Base-by-base conservation (phyloP, 30 jellyfish, hydroid and myxozoan species). In the Aurelia aurita region DNA sequence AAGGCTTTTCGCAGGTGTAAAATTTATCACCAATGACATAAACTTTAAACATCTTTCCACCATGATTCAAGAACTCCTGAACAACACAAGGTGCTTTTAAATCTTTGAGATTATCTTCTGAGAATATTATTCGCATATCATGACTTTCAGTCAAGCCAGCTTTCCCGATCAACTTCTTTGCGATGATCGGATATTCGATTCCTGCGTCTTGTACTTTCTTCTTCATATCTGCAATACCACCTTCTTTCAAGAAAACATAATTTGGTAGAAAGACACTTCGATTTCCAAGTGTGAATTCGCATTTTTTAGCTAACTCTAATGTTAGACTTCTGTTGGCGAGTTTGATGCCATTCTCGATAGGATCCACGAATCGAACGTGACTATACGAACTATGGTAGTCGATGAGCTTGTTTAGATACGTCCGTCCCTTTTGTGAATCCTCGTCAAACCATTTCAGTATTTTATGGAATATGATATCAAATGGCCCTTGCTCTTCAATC, bases 401-500 rank as follows among this genome's bases (percentile, higher is more conserved):
- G 46, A 94, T 60, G 1, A 87, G 85, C 51, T 89, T 88, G 68
- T 64, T 80, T 49, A 84, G 74, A 67, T 89, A 89, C 2, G 95
- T 76, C 39, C 79, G 60, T 25, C 97, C 97, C 29, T 72, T 73
- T 7, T 16, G 84, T 15, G 74, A 91, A 70, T 92, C 98, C 14
- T 85, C 71, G 29, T 87, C 90, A 58, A 70, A 75, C 96, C 96
- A 96, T 73, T 96, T 98, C 82, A 88, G 71, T 35, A 91, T 75
- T 58, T 96, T 96, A 49, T 96, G 99, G 45, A 96, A 75, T 25
- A 96, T 96, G 35, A 96, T 89, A 47, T 90, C 97, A 78, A 90
- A 96, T 10, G 97, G 97, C 25, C 99, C 99, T 82, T 90, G 98
- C 67, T 90, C 99, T 39, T 80, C 88, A 35, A 95, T 82, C 21